Evolutionary conservation across 1,140 invertebrate species (phyloP), one percentile per base, ranked within the genome.

Genomic region (Pogonus chalceus): DNA sequence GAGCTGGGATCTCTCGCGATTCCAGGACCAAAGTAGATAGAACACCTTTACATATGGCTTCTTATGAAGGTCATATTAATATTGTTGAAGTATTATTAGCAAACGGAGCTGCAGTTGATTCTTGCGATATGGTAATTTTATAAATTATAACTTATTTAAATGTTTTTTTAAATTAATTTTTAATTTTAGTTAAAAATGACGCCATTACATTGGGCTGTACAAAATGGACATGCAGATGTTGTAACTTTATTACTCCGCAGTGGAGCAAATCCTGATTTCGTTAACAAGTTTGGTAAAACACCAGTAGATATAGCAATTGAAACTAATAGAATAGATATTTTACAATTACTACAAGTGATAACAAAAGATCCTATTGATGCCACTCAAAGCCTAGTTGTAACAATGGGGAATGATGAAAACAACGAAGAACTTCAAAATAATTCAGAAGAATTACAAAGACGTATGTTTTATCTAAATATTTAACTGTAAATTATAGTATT

Each of bases 191-290:
- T 96, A 23, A 83, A 83, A 65, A 96, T 95, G 92, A 95, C 92
- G 21, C 90, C 92, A 23, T 74, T 97, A 20, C 92, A 96, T 75
- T 96, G 92, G 93, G 91, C 92, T 9, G 88, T 88, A 47, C 90
- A 94, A 72, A 82, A 85, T 59, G 80, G 83, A n/a, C 84, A 92
- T 67, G 62, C 77, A 23, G 76, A 78, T 46, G 81, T 85, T 35
- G 85, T 88, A 23, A 75, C 82, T 52, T 61, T 83, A 43, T 72
- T 96, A 46, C 64, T 96, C 2, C 76, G 80, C 51, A 71, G 81
- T 62, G 87, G 88, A 16, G 88, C 90, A 1, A 78, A 88, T 67
- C 70, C 79, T 2, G 72, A 75, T 55, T 68, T 75, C 48, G 69
- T 74, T 37, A 90, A 85, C 69, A 94, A 93, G 77, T 95, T 95